These are phyloP conservation scores for Epizoanthus rinbou DNA, from an alignment of 92 coral and sea anemone species.

Conservation along the genomic window DNA sequence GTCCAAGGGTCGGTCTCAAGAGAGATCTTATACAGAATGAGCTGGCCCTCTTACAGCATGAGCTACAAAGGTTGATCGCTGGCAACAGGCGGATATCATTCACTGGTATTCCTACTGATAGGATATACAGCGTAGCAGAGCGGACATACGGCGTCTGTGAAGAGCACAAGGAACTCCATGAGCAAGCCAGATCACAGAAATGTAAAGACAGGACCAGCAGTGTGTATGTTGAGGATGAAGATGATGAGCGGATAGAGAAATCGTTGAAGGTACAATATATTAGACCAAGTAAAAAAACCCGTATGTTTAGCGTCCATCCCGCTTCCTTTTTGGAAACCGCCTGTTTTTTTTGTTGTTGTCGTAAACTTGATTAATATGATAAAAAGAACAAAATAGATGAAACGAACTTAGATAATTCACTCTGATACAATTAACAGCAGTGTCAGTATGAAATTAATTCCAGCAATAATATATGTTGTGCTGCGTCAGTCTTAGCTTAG, in stretches of 20 bases:
- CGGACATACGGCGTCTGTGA: constrained; percentile 70
- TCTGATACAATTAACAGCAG: too few relatives aligned
- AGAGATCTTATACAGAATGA: constrained; percentile 71
- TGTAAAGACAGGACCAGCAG: constrained; percentile 32
- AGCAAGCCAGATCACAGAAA: constrained; percentile 37
- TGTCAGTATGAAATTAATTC: too few relatives aligned
- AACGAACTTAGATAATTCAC: too few relatives aligned
- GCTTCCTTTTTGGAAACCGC: too few relatives aligned
- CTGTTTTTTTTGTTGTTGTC: too few relatives aligned
- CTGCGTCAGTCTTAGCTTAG: too few relatives aligned
- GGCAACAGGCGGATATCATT: constrained; percentile 58
- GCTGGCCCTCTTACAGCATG: constrained; percentile 67
- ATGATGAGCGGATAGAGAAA: constrained; percentile 50
- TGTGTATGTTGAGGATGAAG: constrained; percentile 43
- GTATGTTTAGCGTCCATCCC: neutral
- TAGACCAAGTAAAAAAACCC: neutral
- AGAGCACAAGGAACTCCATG: constrained; percentile 74
- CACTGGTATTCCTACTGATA: constrained; percentile 78
- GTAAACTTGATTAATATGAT: too few relatives aligned
- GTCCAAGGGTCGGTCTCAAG: constrained; percentile 61
- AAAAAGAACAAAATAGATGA: too few relatives aligned
- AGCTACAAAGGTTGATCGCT: constrained; percentile 55
- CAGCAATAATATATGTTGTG: too few relatives aligned
- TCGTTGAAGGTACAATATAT: constrained; percentile 50
- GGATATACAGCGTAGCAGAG: constrained; percentile 72